Evolutionary conservation across 2,113 vertebrate species (phyloP), one percentile per base, ranked within the genome.

Genomic region (Ivindomyrus marchei): DNA sequence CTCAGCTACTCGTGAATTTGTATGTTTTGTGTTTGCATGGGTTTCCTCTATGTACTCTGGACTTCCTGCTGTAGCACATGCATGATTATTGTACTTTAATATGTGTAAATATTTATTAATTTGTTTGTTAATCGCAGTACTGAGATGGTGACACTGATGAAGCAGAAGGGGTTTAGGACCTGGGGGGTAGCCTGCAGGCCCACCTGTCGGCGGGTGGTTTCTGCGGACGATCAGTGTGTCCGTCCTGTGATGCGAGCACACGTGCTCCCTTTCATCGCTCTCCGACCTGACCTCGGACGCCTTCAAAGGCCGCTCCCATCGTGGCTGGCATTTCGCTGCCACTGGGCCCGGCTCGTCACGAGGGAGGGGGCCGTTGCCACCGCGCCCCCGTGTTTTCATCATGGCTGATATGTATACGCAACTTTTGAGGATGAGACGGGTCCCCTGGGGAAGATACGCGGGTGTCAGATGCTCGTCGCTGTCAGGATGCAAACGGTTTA

Each of bases 401-500:
- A 24, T n/a, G 21, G 83, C 42, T 53, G 74, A 89, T 70, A 85
- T 52, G 46, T 77, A 70, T 31, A 89, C 80, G 89, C 58, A 89
- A 84, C 83, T 91, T 93, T 93, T 90, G 77, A 92, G 91, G 90
- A 92, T 90, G 77, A 52, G 80, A 91, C 90, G 88, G 89, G 89
- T 91, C 91, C 86, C 62, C 70, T 62, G 90, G 89, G 89, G 88
- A 90, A 88, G 74, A 89, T 89, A 90, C 92, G 88, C 89, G 83
- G 86, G 91, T 91, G 90, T 89, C 89, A 80, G 31, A 47, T 89
- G 84, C 66, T 90, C 94, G 93, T 95, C 94, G 93, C 94, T 93
- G 93, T 50, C 88, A 62, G 88, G 93, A 93, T 94, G 94, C 94
- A 94, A 95, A 95, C 87, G 36, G 17, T 90, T 77, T 90, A 90